phyloP scores from a whole-genome alignment of 2,113 vertebrate genomes.

The Axis porcinus region DNA sequence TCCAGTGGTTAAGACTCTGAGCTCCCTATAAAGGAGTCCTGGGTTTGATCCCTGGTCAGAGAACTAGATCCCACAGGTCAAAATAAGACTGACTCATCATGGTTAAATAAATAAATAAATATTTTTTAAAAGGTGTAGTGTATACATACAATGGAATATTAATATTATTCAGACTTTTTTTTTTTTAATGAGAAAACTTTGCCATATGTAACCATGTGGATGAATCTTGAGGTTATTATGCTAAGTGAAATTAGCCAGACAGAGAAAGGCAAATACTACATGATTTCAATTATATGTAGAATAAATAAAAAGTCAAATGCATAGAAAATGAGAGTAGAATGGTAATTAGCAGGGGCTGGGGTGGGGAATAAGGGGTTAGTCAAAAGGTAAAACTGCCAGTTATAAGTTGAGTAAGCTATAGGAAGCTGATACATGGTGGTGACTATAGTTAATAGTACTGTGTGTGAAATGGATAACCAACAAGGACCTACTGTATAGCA shows the following conservation, averaged over 20 bases:
- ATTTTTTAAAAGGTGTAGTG: background rate
- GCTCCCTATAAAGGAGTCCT: background rate
- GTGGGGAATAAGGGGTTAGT: background rate
- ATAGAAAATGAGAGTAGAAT: background rate
- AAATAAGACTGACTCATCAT: background rate
- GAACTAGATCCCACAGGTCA: background rate
- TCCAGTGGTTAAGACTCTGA: background rate
- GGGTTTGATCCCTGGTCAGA: background rate
- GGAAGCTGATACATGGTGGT: background rate
- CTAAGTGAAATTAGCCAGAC: background rate
- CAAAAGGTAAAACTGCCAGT: background rate
- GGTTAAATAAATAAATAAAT: background rate
- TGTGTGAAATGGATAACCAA: background rate
- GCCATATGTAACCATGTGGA: background rate
- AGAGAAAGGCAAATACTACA: no score
- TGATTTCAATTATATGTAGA: background rate
- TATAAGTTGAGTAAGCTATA: background rate
- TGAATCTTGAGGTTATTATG: background rate
- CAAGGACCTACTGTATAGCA: background rate
- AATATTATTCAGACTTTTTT: background rate
- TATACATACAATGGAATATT: background rate
- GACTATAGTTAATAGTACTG: no score
- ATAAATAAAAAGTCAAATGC: background rate
- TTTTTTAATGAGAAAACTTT: background rate
- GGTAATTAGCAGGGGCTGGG: background rate